Base-by-base conservation (phyloP, 2,888 invertebrate genomes). In the Nomada ruficornis region DNA sequence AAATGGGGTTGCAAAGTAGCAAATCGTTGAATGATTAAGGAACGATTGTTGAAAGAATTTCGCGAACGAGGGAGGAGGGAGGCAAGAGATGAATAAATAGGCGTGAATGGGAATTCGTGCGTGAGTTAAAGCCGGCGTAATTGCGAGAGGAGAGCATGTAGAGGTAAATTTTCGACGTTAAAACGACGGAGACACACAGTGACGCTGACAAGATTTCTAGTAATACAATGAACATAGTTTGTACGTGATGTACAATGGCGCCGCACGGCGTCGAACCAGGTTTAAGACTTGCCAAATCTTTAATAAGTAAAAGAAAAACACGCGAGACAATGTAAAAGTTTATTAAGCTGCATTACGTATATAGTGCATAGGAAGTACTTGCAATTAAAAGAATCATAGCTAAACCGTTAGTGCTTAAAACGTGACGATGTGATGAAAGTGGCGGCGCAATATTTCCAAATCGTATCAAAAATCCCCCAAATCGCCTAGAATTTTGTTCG, bases 261-360 rank as follows among this genome's bases (percentile, higher is more conserved):
- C 74, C 64, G 47, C 64, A 36, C 71, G 69, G 86, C 86, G 88
- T 76, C 86, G 82, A 86, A 89, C 87, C 89, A 91, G 89, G 87
- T 89, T 88, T 90, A 88, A 90, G 90, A 78, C 86, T 91, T 91
- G 91, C 91, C 91, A 91, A 91, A 90, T 91, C 89, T 91, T 84
- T 84, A 60, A 78, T 82, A 82, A 75, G 78, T 82, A 75, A 78
- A 64, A 18, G 42, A 36, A 36, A 36, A 77, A 77, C 72, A 83
- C 77, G 84, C 79, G 85, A 86, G 74, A 79, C 78, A 85, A 84
- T 87, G 76, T 87, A 79, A 88, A 88, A 83, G 83, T 87, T 87
- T 89, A 90, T 88, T 88, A 89, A 87, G 77, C 88, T 84, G 88
- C 88, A 88, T 89, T 86, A 89, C 84, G 83, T 83, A 80, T 90